These are phyloP conservation scores for Tipula vernalis DNA, from an alignment of 2,888 invertebrate species.

Conservation along the genomic window DNA sequence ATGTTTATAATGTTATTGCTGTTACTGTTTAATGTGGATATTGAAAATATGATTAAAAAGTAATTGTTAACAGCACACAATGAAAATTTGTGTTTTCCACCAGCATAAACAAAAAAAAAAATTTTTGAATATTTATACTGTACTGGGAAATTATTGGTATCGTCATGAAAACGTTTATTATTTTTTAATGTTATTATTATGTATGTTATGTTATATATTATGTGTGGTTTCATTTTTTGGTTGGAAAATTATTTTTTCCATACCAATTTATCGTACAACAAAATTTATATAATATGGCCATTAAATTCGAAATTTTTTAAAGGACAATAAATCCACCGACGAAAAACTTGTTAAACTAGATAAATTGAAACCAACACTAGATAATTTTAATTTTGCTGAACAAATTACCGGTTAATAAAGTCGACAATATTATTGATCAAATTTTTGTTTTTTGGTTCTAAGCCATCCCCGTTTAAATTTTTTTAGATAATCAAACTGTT, in stretches of 20 bases:
- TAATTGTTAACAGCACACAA: background rate
- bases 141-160: background rate
- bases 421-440: no score
- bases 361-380: no score
- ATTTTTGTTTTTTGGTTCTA: no score
- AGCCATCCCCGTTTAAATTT: no score
- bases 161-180: background rate
- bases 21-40: background rate
- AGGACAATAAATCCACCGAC: no score
- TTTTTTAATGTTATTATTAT: constrained; percentile 4
- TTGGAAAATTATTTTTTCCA: background rate
- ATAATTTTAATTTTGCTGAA: no score
- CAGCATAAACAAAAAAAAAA: background rate
- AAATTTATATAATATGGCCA: background rate
- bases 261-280: background rate
- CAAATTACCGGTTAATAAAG: no score
- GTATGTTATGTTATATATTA: background rate
- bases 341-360: no score
- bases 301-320: background rate
- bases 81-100: background rate
- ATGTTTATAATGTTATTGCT: background rate
- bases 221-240: background rate
- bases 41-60: background rate
- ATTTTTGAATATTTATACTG: background rate
- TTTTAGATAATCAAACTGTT: no score